Base-by-base conservation (phyloP, 2,888 invertebrate genomes). In the Pristionchus arcanus region DNA sequence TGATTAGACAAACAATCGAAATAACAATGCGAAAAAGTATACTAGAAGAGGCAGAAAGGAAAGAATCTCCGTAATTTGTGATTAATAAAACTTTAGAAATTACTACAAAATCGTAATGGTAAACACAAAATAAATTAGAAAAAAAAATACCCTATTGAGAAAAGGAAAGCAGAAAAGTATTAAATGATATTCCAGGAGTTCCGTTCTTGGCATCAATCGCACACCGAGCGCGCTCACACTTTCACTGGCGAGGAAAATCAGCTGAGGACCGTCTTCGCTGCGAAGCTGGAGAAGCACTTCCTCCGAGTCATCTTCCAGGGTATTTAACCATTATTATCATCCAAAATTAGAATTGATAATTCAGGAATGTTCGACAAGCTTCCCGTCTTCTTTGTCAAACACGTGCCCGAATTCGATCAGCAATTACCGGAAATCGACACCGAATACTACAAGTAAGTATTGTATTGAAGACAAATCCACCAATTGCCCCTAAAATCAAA, bases 221-320 rank as follows among this genome's bases (percentile, higher is more conserved):
- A 92, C 55, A 91, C 92, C 2, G 91, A 92, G 31, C 93, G 93
- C 86, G 93, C 93, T 74, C 53, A 77, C 4, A 77, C 89, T 90
- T 97, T 98, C 85, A 97, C 98, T 96, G 97, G 97, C 92, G 97
- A 97, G 92, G 99, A 99, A 96, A 96, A 97, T 19, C 96, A 96
- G 9, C 96, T 97, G 19, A 96, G 99, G 71, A 97, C 97, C 92
- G 97, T 97, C 16, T 98, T 98, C 95, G 97, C 97, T 93, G 95
- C 96, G 0, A 96, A 97, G 91, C 97, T 98, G 94, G 97, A 97
- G 42, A 97, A 97, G 0, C 98, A 96, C 94, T 96, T 96, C 92
- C 96, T 99, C 13, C 97, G 97, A 91, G 96, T 97, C 21, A 96
- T 99, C 74, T 99, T 99, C 95, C 97, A 97, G 0, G 98, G 98